Base-by-base conservation (phyloP, 1,140 invertebrate species). In the Pseudachorutes palmiensis region DNA sequence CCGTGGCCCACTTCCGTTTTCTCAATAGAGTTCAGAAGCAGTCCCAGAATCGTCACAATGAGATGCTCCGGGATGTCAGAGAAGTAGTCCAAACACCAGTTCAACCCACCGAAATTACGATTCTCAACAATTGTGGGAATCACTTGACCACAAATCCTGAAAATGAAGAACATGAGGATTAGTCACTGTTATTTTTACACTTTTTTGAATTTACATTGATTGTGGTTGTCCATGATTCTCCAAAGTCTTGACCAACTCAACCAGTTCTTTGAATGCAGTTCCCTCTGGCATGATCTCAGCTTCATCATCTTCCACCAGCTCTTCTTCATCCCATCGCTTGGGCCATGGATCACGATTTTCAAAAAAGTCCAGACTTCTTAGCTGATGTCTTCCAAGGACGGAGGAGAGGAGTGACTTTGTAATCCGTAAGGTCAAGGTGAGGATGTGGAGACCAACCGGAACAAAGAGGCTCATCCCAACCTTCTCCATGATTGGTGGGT, bases 161-260 rank as follows among this genome's bases (percentile, higher is more conserved):
- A 68, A 63, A 30, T 24, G 22, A 2, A 16, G 16, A 66, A 2
- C n/a, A 61, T 3, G n/a, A n/a, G n/a, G n/a, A n/a, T n/a, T n/a
- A n/a, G n/a, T n/a, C n/a, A n/a, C n/a, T n/a, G n/a, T n/a, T n/a
- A n/a, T n/a, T n/a, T n/a, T n/a, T n/a, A n/a, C n/a, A n/a, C n/a
- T n/a, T n/a, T n/a, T n/a, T n/a, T n/a, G n/a, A n/a, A n/a, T 65
- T 67, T 73, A 73, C 72, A 73, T 30, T 62, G 67, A 63, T 67
- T 73, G 64, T 12, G 72, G 72, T 28, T 73, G 67, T 32, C 72
- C 72, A 64, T 71, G 64, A 29, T 59, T 58, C 36, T 66, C 67
- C 30, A 71, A 61, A 12, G 61, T 65, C 51, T 69, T 61, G 14
- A 61, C 60, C 29, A 59, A 60, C 0, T 57, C 22, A 19, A 22